Percentiles rank a stretch among this genome's conserved stretches.
Conservation (phyloP, 2,888 invertebrate genomes). For the Bellardia bayeri region DNA sequence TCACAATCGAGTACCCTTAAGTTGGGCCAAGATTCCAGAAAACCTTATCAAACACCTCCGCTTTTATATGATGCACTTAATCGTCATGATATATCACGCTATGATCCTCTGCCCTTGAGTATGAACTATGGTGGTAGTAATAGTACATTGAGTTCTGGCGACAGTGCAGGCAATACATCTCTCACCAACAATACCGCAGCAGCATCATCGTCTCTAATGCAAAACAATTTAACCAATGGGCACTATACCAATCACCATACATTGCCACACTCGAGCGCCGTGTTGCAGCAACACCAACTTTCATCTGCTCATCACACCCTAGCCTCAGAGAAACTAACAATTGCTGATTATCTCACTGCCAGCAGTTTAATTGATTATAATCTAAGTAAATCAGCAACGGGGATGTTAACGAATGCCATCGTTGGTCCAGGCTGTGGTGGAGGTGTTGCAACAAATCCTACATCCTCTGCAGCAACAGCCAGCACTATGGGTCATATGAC, state of each 20-base stretch:
- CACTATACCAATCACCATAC: slow-evolving; percentile 78
- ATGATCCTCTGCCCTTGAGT: slow-evolving; percentile 80
- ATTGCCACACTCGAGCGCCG: slow-evolving; percentile 77
- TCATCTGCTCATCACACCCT: slow-evolving; percentile 73
- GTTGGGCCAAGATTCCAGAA: slow-evolving; percentile 81
- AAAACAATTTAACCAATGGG: slow-evolving; percentile 73
- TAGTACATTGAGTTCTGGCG: slow-evolving; percentile 78
- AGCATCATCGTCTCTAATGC: slow-evolving; percentile 67
- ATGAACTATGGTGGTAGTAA: slow-evolving; percentile 79
- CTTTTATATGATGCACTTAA: slow-evolving; percentile 82
- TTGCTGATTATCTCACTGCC: slow-evolving; percentile 83
- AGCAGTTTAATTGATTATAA: slow-evolving; percentile 83
- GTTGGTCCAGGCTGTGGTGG: slow-evolving; percentile 45
- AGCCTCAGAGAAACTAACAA: slow-evolving; percentile 79
- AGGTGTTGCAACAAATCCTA: slow-evolving; percentile 1
- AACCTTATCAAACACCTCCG: slow-evolving; percentile 80
- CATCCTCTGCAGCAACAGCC: slow-evolving; percentile 15
- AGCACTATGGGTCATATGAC: slow-evolving; percentile 78
- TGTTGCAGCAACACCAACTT: slow-evolving; percentile 74
- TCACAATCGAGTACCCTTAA: slow-evolving; percentile 83
- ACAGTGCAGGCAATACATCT: slow-evolving; percentile 76
- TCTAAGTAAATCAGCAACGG: slow-evolving; percentile 80
- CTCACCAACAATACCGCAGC: slow-evolving; percentile 70
- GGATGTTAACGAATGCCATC: slow-evolving; percentile 70
- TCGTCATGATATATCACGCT: slow-evolving; percentile 79